Percentiles rank a stretch among this genome's conserved stretches.
Evolutionary conservation across 2,888 invertebrate genomes (phyloP).

Genomic region (Caenorhabditis sulstoni): DNA sequence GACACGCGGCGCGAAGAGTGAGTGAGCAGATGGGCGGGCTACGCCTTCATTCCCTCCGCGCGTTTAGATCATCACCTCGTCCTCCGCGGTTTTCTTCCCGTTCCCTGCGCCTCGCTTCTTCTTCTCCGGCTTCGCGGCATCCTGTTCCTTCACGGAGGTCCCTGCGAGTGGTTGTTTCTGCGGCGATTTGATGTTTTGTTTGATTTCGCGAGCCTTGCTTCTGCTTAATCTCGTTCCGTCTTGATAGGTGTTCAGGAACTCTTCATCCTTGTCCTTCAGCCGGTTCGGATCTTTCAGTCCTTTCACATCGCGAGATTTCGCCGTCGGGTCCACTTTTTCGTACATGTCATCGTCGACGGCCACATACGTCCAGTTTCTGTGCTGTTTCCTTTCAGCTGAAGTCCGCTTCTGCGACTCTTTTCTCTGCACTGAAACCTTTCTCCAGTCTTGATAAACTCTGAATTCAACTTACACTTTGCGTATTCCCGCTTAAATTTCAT

Average conservation of each 20-base stretch:
- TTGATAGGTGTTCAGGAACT: neutral
- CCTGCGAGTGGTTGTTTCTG: neutral
- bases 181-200: neutral
- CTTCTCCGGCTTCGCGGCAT: neutral
- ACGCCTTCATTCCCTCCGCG: no score
- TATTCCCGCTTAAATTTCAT: neutral
- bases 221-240: no score
- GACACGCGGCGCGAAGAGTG: neutral
- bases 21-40: no score
- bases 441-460: no score
- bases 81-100: neutral
- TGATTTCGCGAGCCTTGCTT: neutral
- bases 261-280: conserved; percentile 19
- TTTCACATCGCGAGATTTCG: conserved; percentile 8
- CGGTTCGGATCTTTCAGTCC: conserved; percentile 33
- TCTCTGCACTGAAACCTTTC: neutral
- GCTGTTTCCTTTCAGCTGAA: neutral
- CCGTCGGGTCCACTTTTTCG: conserved; percentile 14
- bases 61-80: no score
- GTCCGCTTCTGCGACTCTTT: neutral
- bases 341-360: neutral
- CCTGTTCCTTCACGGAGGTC: neutral
- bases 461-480: neutral
- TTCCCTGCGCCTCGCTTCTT: conserved; percentile 11
- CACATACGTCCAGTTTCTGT: conserved; percentile 6